Evolutionary conservation across 2,888 invertebrate genomes (phyloP).

Genomic region (Tridacna crocea): DNA sequence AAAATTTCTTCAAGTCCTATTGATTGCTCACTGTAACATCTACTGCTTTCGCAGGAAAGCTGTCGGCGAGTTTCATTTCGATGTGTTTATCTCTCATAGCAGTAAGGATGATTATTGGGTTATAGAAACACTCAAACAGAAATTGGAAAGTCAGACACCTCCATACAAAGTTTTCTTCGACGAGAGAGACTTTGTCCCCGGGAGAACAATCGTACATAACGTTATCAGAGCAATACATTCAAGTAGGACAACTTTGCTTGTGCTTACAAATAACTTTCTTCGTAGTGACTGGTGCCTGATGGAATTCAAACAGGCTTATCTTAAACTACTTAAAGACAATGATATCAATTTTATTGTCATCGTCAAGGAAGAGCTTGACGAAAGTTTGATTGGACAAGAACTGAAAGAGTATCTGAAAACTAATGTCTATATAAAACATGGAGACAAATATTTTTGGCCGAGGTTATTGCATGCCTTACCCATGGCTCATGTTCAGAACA

Average conservation of each 20-base stretch:
- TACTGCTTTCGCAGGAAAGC: constrained; percentile 29
- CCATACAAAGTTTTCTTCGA: constrained; percentile 42
- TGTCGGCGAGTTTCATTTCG: constrained; percentile 16
- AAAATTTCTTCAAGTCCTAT: constrained; percentile 26
- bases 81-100: constrained; percentile 51
- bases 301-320: constrained; percentile 49
- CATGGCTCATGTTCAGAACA: neutral
- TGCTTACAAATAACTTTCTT: constrained; percentile 49
- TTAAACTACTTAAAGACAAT: constrained; percentile 34
- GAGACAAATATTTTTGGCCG: constrained; percentile 39
- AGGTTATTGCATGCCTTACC: constrained; percentile 42
- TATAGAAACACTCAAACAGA: constrained; percentile 2
- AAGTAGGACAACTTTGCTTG: constrained; percentile 43
- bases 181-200: constrained; percentile 41
- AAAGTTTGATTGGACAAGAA: constrained; percentile 31
- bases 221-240: constrained; percentile 38
- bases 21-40: constrained; percentile 34
- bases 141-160: constrained; percentile 22
- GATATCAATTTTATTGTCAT: constrained; percentile 37
- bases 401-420: constrained; percentile 36
- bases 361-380: constrained; percentile 39
- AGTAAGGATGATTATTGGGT: constrained; percentile 44
- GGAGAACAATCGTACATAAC: constrained; percentile 39
- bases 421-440: constrained; percentile 35
- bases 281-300: constrained; percentile 49